Evolutionary conservation across 2,113 vertebrate genomes (phyloP).

Genomic region (Semnornis frantzii): DNA sequence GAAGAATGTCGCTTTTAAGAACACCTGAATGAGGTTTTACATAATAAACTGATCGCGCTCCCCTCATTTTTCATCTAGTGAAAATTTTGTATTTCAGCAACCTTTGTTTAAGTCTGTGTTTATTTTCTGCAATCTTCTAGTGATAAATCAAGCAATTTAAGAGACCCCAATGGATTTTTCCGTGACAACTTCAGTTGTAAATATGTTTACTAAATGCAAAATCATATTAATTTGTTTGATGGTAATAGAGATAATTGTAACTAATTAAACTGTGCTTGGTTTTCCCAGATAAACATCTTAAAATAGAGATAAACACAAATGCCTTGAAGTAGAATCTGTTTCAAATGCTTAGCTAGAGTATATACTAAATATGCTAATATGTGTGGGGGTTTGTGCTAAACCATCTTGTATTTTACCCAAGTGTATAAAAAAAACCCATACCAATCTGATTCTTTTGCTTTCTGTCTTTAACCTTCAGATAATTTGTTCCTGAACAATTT

Average conservation of each 20-base stretch:
- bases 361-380: background rate
- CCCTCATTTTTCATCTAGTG: background rate
- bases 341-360: background rate
- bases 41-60: background rate
- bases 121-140: background rate
- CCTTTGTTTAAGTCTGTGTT: background rate
- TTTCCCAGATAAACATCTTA: conserved; percentile 18
- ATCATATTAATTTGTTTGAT: conserved; percentile 38
- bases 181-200: conserved; percentile 2
- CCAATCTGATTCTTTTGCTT: background rate
- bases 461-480: background rate
- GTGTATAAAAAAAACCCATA: background rate
- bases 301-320: conserved; percentile 22
- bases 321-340: background rate
- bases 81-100: background rate
- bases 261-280: conserved; percentile 25
- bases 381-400: background rate
- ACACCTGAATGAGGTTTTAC: background rate
- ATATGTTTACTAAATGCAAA: conserved; percentile 31
- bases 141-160: background rate
- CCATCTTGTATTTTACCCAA: background rate
- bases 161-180: background rate
- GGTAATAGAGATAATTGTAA: conserved; percentile 6
- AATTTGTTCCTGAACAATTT: background rate
- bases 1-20: background rate